Evolutionary conservation across 2,797 vertebrate species (phyloP), one percentile per base, ranked within the genome.

Genomic region (Euphonia xanthogaster): DNA sequence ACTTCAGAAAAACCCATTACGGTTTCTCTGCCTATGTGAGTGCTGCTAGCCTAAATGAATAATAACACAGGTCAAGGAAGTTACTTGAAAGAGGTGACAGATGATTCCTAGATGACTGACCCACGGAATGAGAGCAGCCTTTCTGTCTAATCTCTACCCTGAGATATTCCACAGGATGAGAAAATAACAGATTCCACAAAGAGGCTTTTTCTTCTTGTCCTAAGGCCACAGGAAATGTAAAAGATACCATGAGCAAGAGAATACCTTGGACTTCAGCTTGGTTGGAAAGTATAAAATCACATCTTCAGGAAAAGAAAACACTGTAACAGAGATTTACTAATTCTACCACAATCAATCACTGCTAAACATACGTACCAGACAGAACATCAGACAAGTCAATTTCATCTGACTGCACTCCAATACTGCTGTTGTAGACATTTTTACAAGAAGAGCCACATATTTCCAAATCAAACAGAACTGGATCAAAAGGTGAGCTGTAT

Each of bases 331-430:
- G 20, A 82, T 73, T 57, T 35, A 71, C 16, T 11, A 35, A 20
- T 39, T 85, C 16, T 77, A 77, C 35, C 44, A 39, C 8, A 60
- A 50, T 2, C 54, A 39, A 21, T 55, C 40, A 77, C 44, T 72
- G 33, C 35, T 62, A 67, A 82, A 83, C 51, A 44, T 74, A 82
- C 78, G 3, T 97, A 99, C 99, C 99, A 98, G 99, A 99, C 55
- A 99, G 98, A 86, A 99, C 99, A 98, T 99, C 99, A 62, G 99
- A 99, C 81, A 99, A 98, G 97, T 99, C 99, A 53, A 99, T 99
- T 98, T 99, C 99, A 96, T 99, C 99, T 57, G 99, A 99, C 94
- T 99, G 99, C 70, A 99, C 98, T 50, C 99, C 99, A 58, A 99
- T 98, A 97, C 98, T 99, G 98, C 99, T 99, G 97, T 98, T 99